phyloP scores from a whole-genome alignment of 1,140 invertebrate genomes.

The Paralvinella palmiformis region DNA sequence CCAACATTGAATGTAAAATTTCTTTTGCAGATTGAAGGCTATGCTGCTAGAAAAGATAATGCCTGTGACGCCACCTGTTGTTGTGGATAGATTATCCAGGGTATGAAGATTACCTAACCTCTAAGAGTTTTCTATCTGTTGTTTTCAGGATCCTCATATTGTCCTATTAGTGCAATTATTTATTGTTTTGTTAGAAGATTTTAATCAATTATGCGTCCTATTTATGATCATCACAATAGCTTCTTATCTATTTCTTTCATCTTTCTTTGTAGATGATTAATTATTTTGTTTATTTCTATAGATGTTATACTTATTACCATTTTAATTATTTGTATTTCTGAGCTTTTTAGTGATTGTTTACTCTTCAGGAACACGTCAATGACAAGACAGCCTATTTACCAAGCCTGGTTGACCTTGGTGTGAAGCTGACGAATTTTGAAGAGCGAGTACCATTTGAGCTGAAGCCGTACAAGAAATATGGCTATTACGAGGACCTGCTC shows the following conservation, averaged over 20 bases:
- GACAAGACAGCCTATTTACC: conserved; percentile 66
- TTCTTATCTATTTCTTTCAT: background rate
- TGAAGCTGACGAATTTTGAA: conserved; percentile 69
- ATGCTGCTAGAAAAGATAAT: too few relatives aligned
- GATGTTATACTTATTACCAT: background rate
- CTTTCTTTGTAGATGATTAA: background rate
- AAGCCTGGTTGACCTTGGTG: conserved; percentile 80
- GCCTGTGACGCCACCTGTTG: too few relatives aligned
- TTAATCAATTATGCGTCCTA: background rate
- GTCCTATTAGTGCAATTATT: too few relatives aligned
- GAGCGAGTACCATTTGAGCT: conserved; percentile 72
- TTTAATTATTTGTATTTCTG: background rate
- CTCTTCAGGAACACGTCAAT: conserved; percentile 65
- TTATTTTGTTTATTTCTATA: background rate
- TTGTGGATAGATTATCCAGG: too few relatives aligned
- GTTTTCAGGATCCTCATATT: too few relatives aligned
- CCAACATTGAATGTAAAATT: too few relatives aligned
- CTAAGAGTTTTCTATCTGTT: too few relatives aligned
- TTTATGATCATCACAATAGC: background rate
- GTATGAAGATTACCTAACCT: too few relatives aligned
- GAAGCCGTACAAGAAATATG: conserved; percentile 57
- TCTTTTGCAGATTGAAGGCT: too few relatives aligned
- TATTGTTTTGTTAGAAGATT: too few relatives aligned
- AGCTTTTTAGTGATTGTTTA: conserved; percentile 22
- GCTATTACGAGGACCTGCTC: conserved; percentile 68